Percentiles rank a stretch among this genome's conserved stretches.
phyloP scores from a whole-genome alignment of 2,797 vertebrate species.

The Brotogeris chrysoptera region DNA sequence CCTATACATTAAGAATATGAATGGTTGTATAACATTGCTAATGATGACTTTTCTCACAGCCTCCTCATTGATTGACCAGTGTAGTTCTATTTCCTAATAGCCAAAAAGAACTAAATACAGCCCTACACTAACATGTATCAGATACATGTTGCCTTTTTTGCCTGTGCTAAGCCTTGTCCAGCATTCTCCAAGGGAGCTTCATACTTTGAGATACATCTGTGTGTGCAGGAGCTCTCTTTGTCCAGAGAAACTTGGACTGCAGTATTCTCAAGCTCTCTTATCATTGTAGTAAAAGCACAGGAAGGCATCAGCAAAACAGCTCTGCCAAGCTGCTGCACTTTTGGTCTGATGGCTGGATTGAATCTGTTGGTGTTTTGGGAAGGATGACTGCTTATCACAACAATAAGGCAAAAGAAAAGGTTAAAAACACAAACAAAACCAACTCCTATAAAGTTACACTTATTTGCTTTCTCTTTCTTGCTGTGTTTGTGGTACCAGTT shows the following conservation, averaged over 20 bases:
- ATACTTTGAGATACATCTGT: rapidly evolving
- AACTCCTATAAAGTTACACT: neutral
- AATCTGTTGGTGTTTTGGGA: neutral
- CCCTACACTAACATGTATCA: neutral
- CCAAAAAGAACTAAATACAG: neutral
- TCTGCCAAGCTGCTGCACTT: neutral
- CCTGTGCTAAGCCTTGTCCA: neutral
- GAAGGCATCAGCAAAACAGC: neutral
- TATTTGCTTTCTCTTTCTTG: neutral
- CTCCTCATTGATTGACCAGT: neutral
- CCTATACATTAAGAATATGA: neutral
- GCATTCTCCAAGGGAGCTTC: neutral
- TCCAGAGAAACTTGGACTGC: neutral
- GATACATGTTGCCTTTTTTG: neutral
- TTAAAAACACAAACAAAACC: neutral
- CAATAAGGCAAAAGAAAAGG: rapidly evolving
- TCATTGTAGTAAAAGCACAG: neutral
- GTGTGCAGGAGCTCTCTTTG: neutral
- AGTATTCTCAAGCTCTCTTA: neutral
- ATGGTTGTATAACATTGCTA: neutral
- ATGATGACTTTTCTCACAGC: neutral
- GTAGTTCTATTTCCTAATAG: neutral
- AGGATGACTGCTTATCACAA: neutral
- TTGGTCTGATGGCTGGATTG: neutral
- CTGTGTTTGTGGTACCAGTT: neutral